These are phyloP conservation scores for Dryobotodes eremita DNA, from an alignment of 2,888 invertebrate genomes.

Conservation along the genomic window DNA sequence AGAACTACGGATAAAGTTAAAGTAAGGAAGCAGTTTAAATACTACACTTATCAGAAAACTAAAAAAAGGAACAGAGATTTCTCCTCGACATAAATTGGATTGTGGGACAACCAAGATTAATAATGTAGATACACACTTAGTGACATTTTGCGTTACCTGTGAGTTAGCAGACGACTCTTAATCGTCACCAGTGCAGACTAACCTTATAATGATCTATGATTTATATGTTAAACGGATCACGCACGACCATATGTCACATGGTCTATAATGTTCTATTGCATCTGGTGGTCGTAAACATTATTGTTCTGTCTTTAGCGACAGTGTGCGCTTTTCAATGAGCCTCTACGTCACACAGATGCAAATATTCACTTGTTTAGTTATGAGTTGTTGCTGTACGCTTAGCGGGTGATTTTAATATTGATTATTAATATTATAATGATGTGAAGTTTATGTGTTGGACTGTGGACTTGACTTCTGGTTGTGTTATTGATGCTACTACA, in stretches of 20 bases:
- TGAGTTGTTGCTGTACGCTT: slow-evolving; percentile 47
- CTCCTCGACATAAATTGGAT: not conserved
- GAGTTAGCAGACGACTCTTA: not conserved
- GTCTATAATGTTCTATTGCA: slow-evolving; percentile 76
- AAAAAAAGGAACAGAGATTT: not conserved
- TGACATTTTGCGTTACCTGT: not conserved
- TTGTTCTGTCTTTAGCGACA: slow-evolving; percentile 76
- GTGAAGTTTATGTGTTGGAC: slow-evolving; percentile 5
- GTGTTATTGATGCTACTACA: not conserved
- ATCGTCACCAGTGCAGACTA: slow-evolving; percentile 41
- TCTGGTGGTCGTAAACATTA: slow-evolving; percentile 76
- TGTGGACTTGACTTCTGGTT: slow-evolving; percentile 13
- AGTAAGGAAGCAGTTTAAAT: too few species aligned
- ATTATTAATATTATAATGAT: slow-evolving; percentile 48
- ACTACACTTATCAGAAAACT: not conserved
- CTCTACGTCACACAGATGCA: slow-evolving; percentile 52
- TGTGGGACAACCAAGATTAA: too few species aligned
- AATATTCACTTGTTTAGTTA: slow-evolving; percentile 60
- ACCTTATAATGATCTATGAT: slow-evolving; percentile 66
- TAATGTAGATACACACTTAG: not conserved
- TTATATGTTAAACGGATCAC: slow-evolving; percentile 73
- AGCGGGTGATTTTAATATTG: slow-evolving; percentile 56
- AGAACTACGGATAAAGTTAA: not conserved
- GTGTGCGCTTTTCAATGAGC: slow-evolving; percentile 74
- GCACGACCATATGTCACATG: slow-evolving; percentile 74